Conservation (phyloP, 2,797 vertebrate genomes). For the Phoebastria nigripes region DNA sequence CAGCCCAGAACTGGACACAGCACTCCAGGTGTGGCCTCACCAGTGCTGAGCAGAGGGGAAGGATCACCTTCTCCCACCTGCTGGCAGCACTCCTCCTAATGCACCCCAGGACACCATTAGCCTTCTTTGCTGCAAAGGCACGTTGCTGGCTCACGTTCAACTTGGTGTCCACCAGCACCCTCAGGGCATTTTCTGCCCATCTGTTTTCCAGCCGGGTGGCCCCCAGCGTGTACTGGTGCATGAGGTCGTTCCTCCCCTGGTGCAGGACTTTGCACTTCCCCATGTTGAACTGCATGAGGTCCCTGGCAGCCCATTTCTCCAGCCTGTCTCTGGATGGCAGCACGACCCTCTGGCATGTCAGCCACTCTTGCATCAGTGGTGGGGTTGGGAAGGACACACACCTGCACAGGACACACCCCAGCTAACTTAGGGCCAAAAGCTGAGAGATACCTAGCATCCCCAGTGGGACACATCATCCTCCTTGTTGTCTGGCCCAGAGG, state of each 20-base stretch:
- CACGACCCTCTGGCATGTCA: not conserved
- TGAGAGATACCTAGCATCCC: not conserved
- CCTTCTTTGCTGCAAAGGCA: not conserved
- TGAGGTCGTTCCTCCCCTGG: not conserved
- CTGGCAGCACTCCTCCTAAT: not conserved
- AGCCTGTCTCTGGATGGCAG: not conserved
- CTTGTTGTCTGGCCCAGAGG: not conserved
- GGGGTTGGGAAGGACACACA: not conserved
- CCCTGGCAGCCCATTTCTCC: not conserved
- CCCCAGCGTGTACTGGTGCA: not conserved
- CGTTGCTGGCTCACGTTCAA: not conserved
- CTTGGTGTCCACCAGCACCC: not conserved
- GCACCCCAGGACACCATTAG: fast-evolving
- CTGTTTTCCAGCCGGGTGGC: not conserved
- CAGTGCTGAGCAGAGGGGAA: not conserved
- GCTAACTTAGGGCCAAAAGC: not conserved
- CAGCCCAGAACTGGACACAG: not conserved
- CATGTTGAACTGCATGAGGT: fast-evolving
- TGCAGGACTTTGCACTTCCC: not conserved
- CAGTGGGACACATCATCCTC: not conserved
- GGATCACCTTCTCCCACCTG: not conserved
- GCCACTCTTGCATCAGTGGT: too few relatives aligned
- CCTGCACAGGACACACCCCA: not conserved
- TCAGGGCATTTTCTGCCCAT: not conserved
- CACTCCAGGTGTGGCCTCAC: not conserved